Conservation (phyloP, 2,797 vertebrate species). For the Gymnoscopelus braueri region DNA sequence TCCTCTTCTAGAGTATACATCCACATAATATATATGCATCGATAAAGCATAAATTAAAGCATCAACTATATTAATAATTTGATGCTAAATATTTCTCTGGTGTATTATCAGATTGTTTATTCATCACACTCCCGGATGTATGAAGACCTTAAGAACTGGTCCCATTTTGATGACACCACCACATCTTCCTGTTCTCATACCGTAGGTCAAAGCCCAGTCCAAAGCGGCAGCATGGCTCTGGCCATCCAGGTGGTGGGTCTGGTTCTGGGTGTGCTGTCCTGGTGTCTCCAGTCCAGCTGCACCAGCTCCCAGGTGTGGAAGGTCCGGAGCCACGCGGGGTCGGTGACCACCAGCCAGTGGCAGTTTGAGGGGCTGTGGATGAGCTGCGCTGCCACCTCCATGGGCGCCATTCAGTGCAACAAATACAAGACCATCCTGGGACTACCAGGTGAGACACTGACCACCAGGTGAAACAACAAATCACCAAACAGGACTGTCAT, state of each 20-base stretch:
- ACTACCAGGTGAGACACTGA: background rate
- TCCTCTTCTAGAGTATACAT: no score
- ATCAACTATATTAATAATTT: no score
- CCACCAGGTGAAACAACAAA: no score
- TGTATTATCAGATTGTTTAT: no score
- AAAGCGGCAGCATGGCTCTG: slow-evolving; percentile 58
- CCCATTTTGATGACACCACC: background rate
- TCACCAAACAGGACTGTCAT: background rate
- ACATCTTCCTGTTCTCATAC: background rate
- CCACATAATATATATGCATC: no score
- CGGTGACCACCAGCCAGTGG: slow-evolving; percentile 66
- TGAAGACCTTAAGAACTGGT: no score
- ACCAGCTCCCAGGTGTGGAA: slow-evolving; percentile 78
- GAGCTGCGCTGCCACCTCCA: slow-evolving; percentile 71
- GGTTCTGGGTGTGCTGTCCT: slow-evolving; percentile 73
- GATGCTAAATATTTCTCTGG: no score
- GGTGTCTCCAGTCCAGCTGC: slow-evolving; percentile 79
- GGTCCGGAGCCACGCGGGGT: slow-evolving; percentile 61
- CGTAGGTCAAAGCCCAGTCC: background rate
- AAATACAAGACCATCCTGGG: slow-evolving; percentile 78
- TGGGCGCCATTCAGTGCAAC: slow-evolving; percentile 75
- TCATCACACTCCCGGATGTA: no score
- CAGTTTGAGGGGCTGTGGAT: slow-evolving; percentile 80
- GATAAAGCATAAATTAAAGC: no score
- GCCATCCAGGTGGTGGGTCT: slow-evolving; percentile 76